Base-by-base conservation (phyloP, 1,140 invertebrate genomes). In the Arion vulgaris region DNA sequence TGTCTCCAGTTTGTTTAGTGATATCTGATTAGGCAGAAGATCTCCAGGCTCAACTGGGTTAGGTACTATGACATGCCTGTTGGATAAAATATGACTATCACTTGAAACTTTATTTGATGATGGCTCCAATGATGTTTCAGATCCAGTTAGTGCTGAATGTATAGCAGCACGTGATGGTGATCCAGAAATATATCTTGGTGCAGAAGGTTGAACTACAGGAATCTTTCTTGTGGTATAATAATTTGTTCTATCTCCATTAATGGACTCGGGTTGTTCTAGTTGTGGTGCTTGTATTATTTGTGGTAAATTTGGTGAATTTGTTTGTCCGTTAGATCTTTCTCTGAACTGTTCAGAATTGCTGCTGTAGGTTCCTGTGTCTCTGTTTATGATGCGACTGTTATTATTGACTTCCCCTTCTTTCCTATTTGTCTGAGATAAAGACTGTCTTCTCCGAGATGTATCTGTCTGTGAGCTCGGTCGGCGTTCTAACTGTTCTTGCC, bases 31-130 rank as follows among this genome's bases (percentile, higher is more conserved):
- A 17, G 73, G 39, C 69, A 72, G 28, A 19, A 38, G 15, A 57
- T 51, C 74, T n/a, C 23, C 73, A 15, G 79, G 49, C 34, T 62
- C 84, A 69, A 39, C 81, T 74, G 57, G 80, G 73, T 39, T 68
- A 62, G 23, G 34, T 38, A 34, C 72, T 62, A 13, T 75, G 71
- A 34, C 72, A 34, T 7, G 38, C 36, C 71, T n/a, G 32, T 17
- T 66, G n/a, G 62, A 17, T 23, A 28, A 66, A 66, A 66, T 66
- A 17, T 66, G 62, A 28, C 62, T 66, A 23, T 66, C 11, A 34
- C 28, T 17, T 66, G 62, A 28, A 28, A 66, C 32, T 28, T 66
- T 9, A 66, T 66, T 66, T 9, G 28, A 1, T 66, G 62, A 32
- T 34, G n/a, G n/a, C 32, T 28, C 28, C 4, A 13, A 7, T 66